Evolutionary conservation across 2,888 invertebrate genomes (phyloP).

Genomic region (Acheta domesticus): DNA sequence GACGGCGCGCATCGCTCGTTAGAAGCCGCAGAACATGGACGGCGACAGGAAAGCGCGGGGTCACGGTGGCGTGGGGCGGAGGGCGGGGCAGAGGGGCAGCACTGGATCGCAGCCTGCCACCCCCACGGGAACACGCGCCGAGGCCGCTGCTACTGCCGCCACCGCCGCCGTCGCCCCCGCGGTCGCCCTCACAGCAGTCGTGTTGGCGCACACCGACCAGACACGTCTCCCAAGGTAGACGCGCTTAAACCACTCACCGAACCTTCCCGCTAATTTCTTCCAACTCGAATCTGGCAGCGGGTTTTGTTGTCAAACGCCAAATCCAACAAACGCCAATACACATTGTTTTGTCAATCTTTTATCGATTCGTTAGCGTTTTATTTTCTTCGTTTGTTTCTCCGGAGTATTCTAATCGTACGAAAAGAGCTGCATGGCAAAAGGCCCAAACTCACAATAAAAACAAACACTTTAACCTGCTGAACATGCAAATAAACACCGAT

Average conservation of each 20-base stretch:
- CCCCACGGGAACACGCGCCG: too few relatives aligned
- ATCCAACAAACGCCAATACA: not conserved
- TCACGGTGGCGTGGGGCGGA: too few relatives aligned
- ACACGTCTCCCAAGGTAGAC: not conserved
- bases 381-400: not conserved
- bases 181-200: not conserved
- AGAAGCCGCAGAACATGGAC: too few relatives aligned
- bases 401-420: not conserved
- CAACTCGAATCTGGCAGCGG: not conserved
- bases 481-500: conserved; percentile 18
- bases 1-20: too few relatives aligned
- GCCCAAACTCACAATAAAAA: not conserved
- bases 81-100: too few relatives aligned
- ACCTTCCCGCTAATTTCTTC: not conserved
- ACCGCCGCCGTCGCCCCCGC: too few relatives aligned
- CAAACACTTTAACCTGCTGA: not conserved
- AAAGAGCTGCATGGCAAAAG: not conserved
- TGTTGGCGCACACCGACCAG: not conserved
- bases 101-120: too few relatives aligned
- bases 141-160: too few relatives aligned
- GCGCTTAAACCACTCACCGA: not conserved
- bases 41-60: too few relatives aligned
- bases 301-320: conserved; percentile 2
- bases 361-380: conserved; percentile 12
- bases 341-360: conserved; percentile 18